Evolutionary conservation across 1,140 invertebrate genomes (phyloP).

Genomic region (Drosophila sechellia): DNA sequence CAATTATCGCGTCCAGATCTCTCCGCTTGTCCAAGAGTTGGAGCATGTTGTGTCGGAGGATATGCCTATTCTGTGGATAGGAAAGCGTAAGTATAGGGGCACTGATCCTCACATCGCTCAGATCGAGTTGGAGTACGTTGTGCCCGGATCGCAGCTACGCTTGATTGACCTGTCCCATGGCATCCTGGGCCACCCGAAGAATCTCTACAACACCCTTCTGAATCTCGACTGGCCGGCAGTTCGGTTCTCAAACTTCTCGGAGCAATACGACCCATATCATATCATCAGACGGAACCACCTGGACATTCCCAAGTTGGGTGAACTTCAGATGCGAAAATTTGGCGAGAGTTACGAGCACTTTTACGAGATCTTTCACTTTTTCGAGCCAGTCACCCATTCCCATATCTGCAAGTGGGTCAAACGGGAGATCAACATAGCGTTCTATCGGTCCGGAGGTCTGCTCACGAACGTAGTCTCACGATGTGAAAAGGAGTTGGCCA

Average conservation of each 20-base stretch:
- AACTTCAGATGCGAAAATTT: constrained; percentile 28
- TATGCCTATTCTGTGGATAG: constrained; percentile 76
- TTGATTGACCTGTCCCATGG: constrained; percentile 74
- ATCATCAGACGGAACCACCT: constrained; percentile 61
- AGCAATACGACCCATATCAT: constrained; percentile 65
- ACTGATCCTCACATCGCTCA: constrained; percentile 58
- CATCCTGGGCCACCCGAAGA: constrained; percentile 73
- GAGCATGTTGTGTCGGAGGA: constrained; percentile 51
- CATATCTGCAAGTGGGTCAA: constrained; percentile 48
- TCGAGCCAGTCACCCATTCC: constrained; percentile 14
- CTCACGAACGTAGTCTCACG: constrained; percentile 45
- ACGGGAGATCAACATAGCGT: constrained; percentile 45
- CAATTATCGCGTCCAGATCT: constrained; percentile 70
- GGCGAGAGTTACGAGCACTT: constrained; percentile 38
- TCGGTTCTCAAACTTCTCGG: constrained; percentile 56
- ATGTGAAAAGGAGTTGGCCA: constrained; percentile 51
- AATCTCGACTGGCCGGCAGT: constrained; percentile 59
- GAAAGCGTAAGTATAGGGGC: constrained; percentile 73
- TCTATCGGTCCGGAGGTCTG: constrained; percentile 54
- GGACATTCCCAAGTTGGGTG: constrained; percentile 56
- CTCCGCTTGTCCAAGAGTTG: constrained; percentile 72
- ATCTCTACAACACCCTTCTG: constrained; percentile 66
- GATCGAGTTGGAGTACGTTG: constrained; percentile 77
- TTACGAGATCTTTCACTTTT: constrained; percentile 18
- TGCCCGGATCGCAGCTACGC: constrained; percentile 60